Base-by-base conservation (phyloP, 53 echinoderm and acorn worm species). In the Echinometra lucunter region DNA sequence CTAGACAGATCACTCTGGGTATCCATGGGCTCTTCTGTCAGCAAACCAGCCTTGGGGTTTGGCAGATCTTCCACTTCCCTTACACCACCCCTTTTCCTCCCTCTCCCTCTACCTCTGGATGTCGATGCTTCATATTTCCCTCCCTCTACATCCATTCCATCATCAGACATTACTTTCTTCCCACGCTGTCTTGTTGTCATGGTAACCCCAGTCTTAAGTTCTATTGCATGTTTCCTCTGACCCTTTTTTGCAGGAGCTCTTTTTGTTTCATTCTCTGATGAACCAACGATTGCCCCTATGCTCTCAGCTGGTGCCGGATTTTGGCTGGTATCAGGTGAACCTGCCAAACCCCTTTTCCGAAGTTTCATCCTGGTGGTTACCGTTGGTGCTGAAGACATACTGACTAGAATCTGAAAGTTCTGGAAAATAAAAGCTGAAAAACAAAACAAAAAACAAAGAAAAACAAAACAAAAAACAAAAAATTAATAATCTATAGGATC, bases 1-100 rank as follows among this genome's bases (percentile, higher is more conserved):
- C 58, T 58, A 1, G 60, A 35, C 38, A 60, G 89, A 60, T 89
- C 89, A 45, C 89, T 89, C 19, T 37, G 10, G 15, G 89, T 89
- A 89, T 89, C 89, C 89, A 89, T 89, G 9, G 89, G 89, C 89
- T 89, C 89, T 89, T 89, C 89, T 19, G 89, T 40, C 60, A 17
- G 37, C 60, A 89, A 89, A 25, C 10, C 60, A 57, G 37, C 8
- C 37, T 60, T 58, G 58, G 8, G 2, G 18, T 35, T 60, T 25
- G n/a, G 45, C 34, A 10, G 30, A 21, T 89, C 63, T 89, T 89
- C 89, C 38, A 88, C 18, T 37, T 17, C 35, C 6, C 11, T 89
- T 37, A n/a, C 58, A 58, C 58, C 89, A 58, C 35, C 60, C 60
- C 89, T 89, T 40, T 89, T 60, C 38, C 60, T 60, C 25, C 89